These are phyloP conservation scores for Ranitomeya imitator DNA, from an alignment of 2,113 vertebrate genomes.

Conservation along the genomic window DNA sequence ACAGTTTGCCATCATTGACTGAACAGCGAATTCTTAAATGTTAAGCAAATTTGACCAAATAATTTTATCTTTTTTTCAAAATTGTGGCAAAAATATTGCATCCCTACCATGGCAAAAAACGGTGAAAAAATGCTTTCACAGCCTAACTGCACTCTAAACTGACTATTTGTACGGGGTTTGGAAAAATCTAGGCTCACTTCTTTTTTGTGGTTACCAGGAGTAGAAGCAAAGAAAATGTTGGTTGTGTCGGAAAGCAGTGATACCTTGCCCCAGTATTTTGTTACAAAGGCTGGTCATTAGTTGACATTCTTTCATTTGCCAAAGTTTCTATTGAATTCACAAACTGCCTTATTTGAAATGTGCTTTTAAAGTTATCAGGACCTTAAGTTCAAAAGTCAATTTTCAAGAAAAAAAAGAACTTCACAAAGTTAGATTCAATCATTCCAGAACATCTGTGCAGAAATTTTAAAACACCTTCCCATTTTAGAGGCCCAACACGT, in stretches of 20 bases:
- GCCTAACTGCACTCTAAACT: too few relatives aligned
- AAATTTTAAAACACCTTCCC: not conserved
- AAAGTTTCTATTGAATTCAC: conserved; percentile 2
- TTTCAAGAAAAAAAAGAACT: conserved; percentile 17
- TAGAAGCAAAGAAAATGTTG: not conserved
- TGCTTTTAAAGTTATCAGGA: conserved; percentile 22
- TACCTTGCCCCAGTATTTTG: not conserved
- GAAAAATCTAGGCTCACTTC: too few relatives aligned
- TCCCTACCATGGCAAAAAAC: too few relatives aligned
- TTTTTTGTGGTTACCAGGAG: not conserved
- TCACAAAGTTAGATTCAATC: conserved; percentile 28
- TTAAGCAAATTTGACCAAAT: too few relatives aligned
- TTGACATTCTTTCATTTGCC: not conserved
- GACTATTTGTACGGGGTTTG: too few relatives aligned
- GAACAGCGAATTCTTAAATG: too few relatives aligned
- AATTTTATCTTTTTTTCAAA: too few relatives aligned
- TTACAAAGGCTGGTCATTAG: not conserved
- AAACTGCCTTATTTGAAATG: not conserved
- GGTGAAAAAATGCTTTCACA: too few relatives aligned
- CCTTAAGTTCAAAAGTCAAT: conserved; percentile 27
- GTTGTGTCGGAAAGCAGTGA: not conserved
- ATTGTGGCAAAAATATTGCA: too few relatives aligned
- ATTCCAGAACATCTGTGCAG: conserved; percentile 25
- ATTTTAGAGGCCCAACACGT: not conserved
- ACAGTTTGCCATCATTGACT: too few relatives aligned